Evolutionary conservation across 2,888 invertebrate species (phyloP).

Genomic region (Uloborus plumipes): DNA sequence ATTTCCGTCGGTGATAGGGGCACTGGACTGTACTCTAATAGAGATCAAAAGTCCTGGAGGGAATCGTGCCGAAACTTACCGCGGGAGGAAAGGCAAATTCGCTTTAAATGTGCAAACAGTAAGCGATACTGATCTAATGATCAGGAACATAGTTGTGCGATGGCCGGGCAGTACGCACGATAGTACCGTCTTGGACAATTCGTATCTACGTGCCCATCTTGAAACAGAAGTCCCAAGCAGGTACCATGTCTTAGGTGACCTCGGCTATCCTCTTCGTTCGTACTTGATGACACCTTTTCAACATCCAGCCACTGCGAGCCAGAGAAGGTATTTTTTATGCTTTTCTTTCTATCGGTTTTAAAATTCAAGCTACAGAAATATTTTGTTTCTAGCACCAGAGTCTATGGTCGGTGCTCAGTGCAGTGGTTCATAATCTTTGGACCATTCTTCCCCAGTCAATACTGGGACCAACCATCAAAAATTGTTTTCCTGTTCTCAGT

Average conservation of each 20-base stretch:
- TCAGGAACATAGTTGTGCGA: conserved; percentile 63
- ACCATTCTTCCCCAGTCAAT: no score
- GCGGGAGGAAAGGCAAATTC: conserved; percentile 33
- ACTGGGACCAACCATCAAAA: no score
- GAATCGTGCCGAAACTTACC: background rate
- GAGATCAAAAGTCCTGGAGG: background rate
- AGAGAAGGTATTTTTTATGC: no score
- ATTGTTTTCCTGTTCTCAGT: no score
- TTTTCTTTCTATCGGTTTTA: no score
- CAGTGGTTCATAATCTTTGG: no score
- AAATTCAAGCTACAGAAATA: no score
- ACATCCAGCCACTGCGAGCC: no score
- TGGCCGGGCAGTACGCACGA: conserved; percentile 69
- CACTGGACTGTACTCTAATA: conserved; percentile 7
- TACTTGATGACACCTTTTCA: no score
- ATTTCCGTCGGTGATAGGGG: conserved; percentile 9
- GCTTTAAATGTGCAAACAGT: conserved; percentile 55
- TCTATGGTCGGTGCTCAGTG: no score
- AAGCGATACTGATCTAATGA: conserved; percentile 68
- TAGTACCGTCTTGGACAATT: background rate
- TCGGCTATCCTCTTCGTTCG: conserved; percentile 17
- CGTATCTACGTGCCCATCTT: background rate
- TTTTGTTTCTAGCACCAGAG: no score
- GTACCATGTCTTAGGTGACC: conserved; percentile 19
- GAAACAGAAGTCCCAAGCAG: background rate